Evolutionary conservation across 2,797 vertebrate genomes (phyloP).

Genomic region (Sebastiscus tertius): DNA sequence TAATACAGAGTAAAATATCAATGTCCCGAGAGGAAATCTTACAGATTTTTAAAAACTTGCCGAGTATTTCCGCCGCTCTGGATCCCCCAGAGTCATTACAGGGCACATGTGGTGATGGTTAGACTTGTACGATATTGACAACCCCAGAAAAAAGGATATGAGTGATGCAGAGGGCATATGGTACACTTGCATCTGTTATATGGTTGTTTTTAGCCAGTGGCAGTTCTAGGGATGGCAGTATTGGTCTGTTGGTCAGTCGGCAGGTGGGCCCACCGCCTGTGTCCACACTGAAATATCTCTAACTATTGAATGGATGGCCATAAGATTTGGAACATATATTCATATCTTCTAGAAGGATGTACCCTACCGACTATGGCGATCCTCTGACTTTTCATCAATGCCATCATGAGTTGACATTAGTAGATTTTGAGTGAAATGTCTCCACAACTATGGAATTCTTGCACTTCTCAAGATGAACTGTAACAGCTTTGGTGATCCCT

Average conservation of each 20-base stretch:
- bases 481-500: neutral
- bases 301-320: neutral
- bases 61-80: neutral
- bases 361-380: neutral
- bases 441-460: neutral
- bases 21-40: neutral
- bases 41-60: neutral
- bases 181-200: neutral
- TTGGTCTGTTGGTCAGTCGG: neutral
- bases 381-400: too few species aligned
- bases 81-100: neutral
- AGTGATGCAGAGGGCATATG: neutral
- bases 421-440: neutral
- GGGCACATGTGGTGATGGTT: neutral
- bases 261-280: neutral
- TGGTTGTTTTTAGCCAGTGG: neutral
- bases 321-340: neutral
- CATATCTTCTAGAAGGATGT: neutral
- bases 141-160: neutral
- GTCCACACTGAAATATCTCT: neutral
- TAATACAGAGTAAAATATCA: neutral
- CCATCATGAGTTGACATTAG: neutral
- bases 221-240: neutral
- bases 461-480: neutral
- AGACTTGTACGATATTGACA: too few species aligned